Evolutionary conservation across 2,113 vertebrate genomes (phyloP), one percentile per base, ranked within the genome.

Genomic region (Amphiprion ocellaris): DNA sequence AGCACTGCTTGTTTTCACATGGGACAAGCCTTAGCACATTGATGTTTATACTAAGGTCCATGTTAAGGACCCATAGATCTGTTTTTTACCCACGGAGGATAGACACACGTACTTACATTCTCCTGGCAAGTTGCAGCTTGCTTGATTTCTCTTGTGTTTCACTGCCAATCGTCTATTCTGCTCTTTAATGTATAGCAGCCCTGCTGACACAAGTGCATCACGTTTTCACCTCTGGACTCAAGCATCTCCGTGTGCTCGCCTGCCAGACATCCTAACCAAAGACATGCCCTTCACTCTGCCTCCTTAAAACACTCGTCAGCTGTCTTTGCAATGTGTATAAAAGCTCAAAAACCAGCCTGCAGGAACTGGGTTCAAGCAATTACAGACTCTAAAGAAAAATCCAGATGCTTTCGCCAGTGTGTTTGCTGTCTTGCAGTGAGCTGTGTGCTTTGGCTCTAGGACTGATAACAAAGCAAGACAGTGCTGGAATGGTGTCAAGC

Each of bases 101-200:
- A 81, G 41, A 69, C 71, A 53, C 52, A 60, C 66, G 55, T 49
- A 63, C 82, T 61, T 53, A 78, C 83, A 89, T 87, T 86, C 79
- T 84, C 62, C n/a, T 65, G 61, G 82, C 93, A 89, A 85, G 94
- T 89, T 71, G 30, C 60, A 83, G 88, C 94, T 68, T 92, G 94
- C 75, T 81, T 56, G 19, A 28, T 74, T 74, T 74, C 47, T 74
- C 66, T 65, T 55, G 11, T n/a, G 58, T 69, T 60, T 81, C 65
- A 19, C 75, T 82, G 59, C 63, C 79, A 69, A 46, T 80, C 23
- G 23, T 59, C 68, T 54, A 4, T 52, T 82, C 79, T 75, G 64
- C 68, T 71, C n/a, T 59, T 78, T 24, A 60, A 64, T 19, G 4
- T 79, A 19, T 69, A 65, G 49, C 62, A 59, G 67, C 71, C 50